phyloP scores from a whole-genome alignment of 2,888 invertebrate species.

The Epistrophe grossulariae region DNA sequence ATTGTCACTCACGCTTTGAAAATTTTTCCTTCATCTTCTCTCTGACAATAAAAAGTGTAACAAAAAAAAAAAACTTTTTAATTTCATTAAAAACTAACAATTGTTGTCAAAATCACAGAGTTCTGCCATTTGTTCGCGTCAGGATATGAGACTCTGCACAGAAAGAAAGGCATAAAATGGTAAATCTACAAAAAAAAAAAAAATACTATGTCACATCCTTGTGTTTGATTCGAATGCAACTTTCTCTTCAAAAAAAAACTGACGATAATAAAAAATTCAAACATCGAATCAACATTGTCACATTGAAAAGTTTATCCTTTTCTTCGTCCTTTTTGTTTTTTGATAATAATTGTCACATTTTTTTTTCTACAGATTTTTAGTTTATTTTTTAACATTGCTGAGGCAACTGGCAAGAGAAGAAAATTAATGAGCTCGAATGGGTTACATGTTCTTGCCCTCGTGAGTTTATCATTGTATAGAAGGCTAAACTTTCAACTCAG shows the following conservation, averaged over 20 bases:
- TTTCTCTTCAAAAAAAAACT: conserved; percentile 31
- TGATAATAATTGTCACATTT: conserved; percentile 4
- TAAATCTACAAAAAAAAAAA: conserved; percentile 9
- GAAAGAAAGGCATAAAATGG: neutral
- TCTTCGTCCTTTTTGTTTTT: neutral
- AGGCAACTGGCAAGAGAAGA: no score
- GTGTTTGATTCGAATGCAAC: conserved; percentile 34
- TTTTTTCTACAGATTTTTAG: neutral
- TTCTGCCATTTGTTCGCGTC: conserved; percentile 26
- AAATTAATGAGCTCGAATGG: neutral
- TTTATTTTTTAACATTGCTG: neutral
- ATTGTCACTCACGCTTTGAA: neutral
- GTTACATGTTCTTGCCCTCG: no score
- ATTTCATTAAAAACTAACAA: conserved; percentile 67
- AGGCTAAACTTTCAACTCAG: no score
- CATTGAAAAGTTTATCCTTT: conserved; percentile 25
- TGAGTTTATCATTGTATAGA: no score
- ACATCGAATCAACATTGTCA: conserved; percentile 64
- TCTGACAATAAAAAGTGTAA: neutral
- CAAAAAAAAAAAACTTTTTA: conserved; percentile 52
- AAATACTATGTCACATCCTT: conserved; percentile 14
- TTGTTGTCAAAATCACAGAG: conserved; percentile 65
- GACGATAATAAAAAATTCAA: conserved; percentile 39
- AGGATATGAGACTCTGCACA: neutral
- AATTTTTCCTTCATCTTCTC: conserved; percentile 36